Evolutionary conservation across 2,888 invertebrate genomes (phyloP), one percentile per base, ranked within the genome.

Genomic region (Hybos culiciformis): DNA sequence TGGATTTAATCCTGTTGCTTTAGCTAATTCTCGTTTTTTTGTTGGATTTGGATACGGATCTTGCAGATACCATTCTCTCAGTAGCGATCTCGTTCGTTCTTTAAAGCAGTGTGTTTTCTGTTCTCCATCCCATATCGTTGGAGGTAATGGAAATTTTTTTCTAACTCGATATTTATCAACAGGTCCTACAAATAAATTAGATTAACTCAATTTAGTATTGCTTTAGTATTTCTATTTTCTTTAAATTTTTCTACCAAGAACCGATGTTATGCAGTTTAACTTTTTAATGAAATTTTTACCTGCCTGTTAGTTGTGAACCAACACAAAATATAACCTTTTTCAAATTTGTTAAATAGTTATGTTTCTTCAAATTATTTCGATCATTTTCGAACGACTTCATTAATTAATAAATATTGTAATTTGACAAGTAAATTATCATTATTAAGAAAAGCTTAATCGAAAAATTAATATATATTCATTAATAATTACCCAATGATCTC

Each of bases 31-130:
- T 51, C 88, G 70, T 67, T 92, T 92, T 70, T 92, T 92, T 49
- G 86, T 84, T 31, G 92, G 92, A 68, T 91, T 91, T 44, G 90
- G 92, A 70, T 91, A 92, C n/a, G 90, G 88, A 70, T 90, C 96
- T 70, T 93, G 91, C 43, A 96, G 78, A 68, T 98, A 98, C 93
- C 96, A 97, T 72, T 98, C 97, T 48, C 97, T 72, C 52, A 98
- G 74, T 53, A 96, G 72, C 56, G 91, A 90, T 53, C 97, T 71
- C 60, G 98, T 97, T 51, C 94, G 72, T 70, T 98, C 88, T 73
- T 93, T 93, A 69, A 92, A 93, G 67, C 92, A 93, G 62, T 93
- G 92, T 12, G 90, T 92, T 69, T 92, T 93, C 67, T 92, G 91
- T 60, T 93, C 92, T 37, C 92, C 92, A 66, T 92, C 92, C 91